A percentile compares a stretch with the other conserved stretches of the same genome.
phyloP scores from a whole-genome alignment of 2,888 invertebrate genomes.

The Thymelicus sylvestris region DNA sequence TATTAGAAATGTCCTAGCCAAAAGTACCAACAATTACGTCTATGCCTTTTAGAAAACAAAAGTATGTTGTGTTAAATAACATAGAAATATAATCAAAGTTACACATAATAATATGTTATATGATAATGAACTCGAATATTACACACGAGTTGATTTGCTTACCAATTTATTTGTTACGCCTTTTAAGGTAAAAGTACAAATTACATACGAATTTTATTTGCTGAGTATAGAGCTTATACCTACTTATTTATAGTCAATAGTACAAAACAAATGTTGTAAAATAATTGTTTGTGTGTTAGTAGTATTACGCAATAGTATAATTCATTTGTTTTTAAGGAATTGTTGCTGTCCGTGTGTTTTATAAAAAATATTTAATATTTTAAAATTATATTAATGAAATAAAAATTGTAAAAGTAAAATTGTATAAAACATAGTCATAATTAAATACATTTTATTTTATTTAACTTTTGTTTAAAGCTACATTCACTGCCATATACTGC shows the following conservation, averaged over 20 bases:
- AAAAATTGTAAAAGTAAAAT: constrained; percentile 29
- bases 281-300: too few species aligned
- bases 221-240: too few species aligned
- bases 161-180: too few species aligned
- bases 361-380: neutral
- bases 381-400: neutral
- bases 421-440: neutral
- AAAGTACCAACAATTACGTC: neutral
- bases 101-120: too few species aligned
- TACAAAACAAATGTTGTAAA: too few species aligned
- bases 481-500: neutral
- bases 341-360: constrained; percentile 15
- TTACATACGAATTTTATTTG: too few species aligned
- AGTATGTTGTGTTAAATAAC: too few species aligned
- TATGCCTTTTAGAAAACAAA: neutral
- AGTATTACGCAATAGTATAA: neutral
- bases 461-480: neutral
- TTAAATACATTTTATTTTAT: constrained; percentile 11
- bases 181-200: too few species aligned
- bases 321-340: neutral
- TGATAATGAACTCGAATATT: too few species aligned
- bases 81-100: too few species aligned
- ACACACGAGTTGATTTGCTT: too few species aligned
- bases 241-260: too few species aligned
- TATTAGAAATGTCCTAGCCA: constrained; percentile 2